Evolutionary conservation across 2,888 invertebrate species (phyloP).

Genomic region (Lycocerus yunnanus): DNA sequence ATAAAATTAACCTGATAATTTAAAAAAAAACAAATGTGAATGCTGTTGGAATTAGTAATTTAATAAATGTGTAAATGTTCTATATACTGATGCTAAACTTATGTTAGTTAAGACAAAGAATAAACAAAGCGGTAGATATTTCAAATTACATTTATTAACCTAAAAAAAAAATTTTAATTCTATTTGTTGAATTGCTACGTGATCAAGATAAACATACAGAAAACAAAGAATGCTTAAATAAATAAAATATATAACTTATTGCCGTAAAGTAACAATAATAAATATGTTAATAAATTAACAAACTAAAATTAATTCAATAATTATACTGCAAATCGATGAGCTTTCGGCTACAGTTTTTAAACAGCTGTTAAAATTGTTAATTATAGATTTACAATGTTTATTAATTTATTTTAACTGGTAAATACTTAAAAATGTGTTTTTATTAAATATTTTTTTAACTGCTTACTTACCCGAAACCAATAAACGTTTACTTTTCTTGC

Average conservation of each 20-base stretch:
- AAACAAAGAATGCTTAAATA: background rate
- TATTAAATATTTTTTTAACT: background rate
- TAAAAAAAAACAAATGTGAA: conserved; percentile 31
- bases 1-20: conserved; percentile 29
- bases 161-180: background rate
- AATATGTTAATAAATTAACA: background rate
- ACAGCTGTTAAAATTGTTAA: too few species aligned
- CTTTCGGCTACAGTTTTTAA: too few species aligned
- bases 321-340: background rate
- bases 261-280: background rate
- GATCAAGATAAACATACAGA: too few species aligned
- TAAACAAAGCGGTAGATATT: background rate
- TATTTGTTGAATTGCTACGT: background rate
- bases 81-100: background rate
- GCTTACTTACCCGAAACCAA: background rate
- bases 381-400: background rate
- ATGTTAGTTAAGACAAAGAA: too few species aligned
- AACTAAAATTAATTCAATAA: background rate
- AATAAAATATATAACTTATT: background rate
- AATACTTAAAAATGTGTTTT: background rate
- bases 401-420: background rate
- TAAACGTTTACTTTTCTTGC: background rate
- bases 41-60: conserved; percentile 25
- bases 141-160: background rate
- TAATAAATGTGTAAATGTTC: conserved; percentile 7